Evolutionary conservation across 2,888 invertebrate genomes (phyloP), one percentile per base, ranked within the genome.

Genomic region (Gasteruption jaculator): DNA sequence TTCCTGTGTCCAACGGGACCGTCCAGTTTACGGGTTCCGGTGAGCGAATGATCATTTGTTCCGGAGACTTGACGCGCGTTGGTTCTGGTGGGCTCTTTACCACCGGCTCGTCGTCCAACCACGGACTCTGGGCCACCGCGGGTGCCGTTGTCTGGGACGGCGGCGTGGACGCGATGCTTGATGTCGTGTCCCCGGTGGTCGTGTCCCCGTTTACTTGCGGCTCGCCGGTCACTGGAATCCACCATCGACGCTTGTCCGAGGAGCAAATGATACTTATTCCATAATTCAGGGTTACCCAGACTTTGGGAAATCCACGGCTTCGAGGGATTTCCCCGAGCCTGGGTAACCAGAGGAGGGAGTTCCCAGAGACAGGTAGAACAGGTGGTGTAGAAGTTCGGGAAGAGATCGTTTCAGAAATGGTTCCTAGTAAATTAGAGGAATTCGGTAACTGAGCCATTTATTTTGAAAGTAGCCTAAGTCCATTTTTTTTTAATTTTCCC

Each of bases 1-100:
- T 91, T 59, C 91, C 91, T 54, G 91, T 92, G 73, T 93, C 92
- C 63, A 92, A 77, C 39, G 92, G 91, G 46, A 92, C 91, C 36
- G 91, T 92, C 92, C 92, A 93, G 74, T 91, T 91, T 60, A 92
- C 92, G 37, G 92, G 92, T 74, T 92, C 92, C 10, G 92, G 92
- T 14, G 91, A 91, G 55, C 90, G 80, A 85, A 91, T 89, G 68
- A 91, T 82, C 73, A 91, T 87, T 71, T 91, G 89, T 68, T 92
- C 92, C 1, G 92, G 92, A 8, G 91, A 91, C 73, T 92, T 93
- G 47, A 92, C 91, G 61, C 92, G 76, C 31, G 92, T 93, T 30
- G 92, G 91, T 65, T 93, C 92, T 32, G 92, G 91, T 1, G 92
- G 92, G 14, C 91, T 91, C 72, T 92, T 92, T 19, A 92, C 88